Percentiles rank a stretch among this genome's conserved stretches.
Conservation (phyloP, 2,797 vertebrate species). For the Florisuga fusca region DNA sequence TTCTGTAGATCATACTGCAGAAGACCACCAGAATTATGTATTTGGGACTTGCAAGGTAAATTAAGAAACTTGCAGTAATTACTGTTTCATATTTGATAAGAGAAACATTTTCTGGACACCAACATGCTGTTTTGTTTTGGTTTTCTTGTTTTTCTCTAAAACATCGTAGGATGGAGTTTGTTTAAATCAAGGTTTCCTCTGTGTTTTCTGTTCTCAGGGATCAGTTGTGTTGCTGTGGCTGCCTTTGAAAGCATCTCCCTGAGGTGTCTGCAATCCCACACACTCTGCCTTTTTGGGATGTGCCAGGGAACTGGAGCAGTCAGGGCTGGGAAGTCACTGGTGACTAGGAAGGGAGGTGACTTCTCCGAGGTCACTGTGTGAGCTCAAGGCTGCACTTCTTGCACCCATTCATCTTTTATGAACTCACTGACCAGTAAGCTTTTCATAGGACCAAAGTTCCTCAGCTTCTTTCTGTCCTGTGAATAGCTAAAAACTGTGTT, state of each 20-base stretch:
- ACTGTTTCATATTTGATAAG: background rate
- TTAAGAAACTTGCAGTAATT: background rate
- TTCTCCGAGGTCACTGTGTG: rapidly evolving
- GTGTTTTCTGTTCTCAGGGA: background rate
- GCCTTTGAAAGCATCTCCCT: background rate
- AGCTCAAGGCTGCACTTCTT: background rate
- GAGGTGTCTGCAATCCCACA: background rate
- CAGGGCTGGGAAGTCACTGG: background rate
- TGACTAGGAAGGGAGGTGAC: background rate
- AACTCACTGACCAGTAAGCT: background rate
- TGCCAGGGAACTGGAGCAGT: background rate
- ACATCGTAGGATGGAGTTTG: background rate
- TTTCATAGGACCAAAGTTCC: background rate
- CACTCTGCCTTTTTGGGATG: background rate
- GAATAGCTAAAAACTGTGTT: background rate
- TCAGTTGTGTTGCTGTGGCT: background rate
- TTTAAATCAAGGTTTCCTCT: background rate
- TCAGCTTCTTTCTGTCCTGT: background rate
- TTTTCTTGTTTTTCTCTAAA: background rate
- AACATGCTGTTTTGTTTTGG: background rate
- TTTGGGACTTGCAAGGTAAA: background rate
- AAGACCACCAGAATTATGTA: background rate
- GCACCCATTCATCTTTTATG: background rate
- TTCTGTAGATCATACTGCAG: background rate
- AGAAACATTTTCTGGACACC: background rate